Base-by-base conservation (phyloP, 2,113 vertebrate species). In the Macaca mulatta region DNA sequence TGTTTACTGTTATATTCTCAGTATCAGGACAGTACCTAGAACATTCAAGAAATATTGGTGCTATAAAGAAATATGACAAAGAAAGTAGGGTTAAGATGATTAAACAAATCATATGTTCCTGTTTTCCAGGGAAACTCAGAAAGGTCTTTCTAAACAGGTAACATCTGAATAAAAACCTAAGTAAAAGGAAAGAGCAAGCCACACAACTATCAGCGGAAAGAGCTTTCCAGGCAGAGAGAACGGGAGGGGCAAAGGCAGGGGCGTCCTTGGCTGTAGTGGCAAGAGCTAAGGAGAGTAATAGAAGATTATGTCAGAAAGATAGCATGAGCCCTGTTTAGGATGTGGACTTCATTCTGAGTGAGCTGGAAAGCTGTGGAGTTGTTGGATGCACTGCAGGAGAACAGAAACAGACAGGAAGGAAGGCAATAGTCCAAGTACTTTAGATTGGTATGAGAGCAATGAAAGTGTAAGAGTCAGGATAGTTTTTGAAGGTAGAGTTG, bases 11-110 rank as follows among this genome's bases (percentile, higher is more conserved):
- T 59, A 22, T 48, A 10, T 40, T 80, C 40, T 94, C 16, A 32
- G 55, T 16, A 40, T 35, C 45, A 43, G 1, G 45, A 61, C 2
- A 23, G 20, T 6, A 45, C 8, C 43, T 35, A 25, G 3, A 10
- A 48, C 13, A 40, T 64, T 88, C 90, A 69, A 82, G 48, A 86
- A 35, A 22, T 69, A 30, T 27, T 59, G 90, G 43, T 50, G 55
- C 18, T 78, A 25, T 61, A 6, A 94, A 94, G 67, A 98, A 85
- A 69, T n/a, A 90, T 35, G 72, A 78, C 72, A 74, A 84, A 94
- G 52, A 67, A 94, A 82, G 20, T 77, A 70, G 45, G 27, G 22
- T 80, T 74, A 81, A 88, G 30, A 30, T 32, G 40, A 48, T 93
- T 89, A 90, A 77, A 61, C 30, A 48, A 93, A 83, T 96, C n/a